A percentile compares a stretch with the other conserved stretches of the same genome.
Evolutionary conservation across 2,797 vertebrate genomes (phyloP).

Genomic region (Octomys mimax): DNA sequence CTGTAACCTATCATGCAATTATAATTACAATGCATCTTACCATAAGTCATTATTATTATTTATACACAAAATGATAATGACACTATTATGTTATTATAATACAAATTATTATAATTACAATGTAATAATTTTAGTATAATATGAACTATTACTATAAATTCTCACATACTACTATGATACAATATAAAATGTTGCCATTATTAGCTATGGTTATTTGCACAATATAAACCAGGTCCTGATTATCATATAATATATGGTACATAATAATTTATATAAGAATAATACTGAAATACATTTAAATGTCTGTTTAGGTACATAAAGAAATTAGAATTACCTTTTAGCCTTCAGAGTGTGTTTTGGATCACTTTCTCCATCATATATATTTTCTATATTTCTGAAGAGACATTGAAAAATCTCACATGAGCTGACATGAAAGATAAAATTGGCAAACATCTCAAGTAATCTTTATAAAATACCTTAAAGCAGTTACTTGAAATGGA

Average conservation of each 20-base stretch:
- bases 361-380: not conserved
- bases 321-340: conserved; percentile 25
- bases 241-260: not conserved
- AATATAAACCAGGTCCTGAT: not conserved
- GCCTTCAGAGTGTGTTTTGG: not conserved
- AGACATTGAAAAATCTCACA: conserved; percentile 31
- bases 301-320: not conserved
- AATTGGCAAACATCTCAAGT: not conserved
- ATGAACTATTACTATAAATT: conserved; percentile 24
- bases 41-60: not conserved
- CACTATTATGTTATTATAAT: not conserved
- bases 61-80: conserved; percentile 27
- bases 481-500: not conserved
- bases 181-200: not conserved
- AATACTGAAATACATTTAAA: conserved; percentile 51
- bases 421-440: conserved; percentile 23
- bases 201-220: not conserved
- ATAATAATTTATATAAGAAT: conserved; percentile 19
- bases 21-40: conserved; percentile 24
- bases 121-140: conserved; percentile 28
- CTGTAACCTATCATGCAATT: not conserved
- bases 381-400: conserved; percentile 22
- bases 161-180: not conserved
- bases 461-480: conserved; percentile 24
- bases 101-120: not conserved